A percentile compares a stretch with the other conserved stretches of the same genome.
Conservation (phyloP, 2,113 vertebrate genomes). For the Gavialis gangeticus region DNA sequence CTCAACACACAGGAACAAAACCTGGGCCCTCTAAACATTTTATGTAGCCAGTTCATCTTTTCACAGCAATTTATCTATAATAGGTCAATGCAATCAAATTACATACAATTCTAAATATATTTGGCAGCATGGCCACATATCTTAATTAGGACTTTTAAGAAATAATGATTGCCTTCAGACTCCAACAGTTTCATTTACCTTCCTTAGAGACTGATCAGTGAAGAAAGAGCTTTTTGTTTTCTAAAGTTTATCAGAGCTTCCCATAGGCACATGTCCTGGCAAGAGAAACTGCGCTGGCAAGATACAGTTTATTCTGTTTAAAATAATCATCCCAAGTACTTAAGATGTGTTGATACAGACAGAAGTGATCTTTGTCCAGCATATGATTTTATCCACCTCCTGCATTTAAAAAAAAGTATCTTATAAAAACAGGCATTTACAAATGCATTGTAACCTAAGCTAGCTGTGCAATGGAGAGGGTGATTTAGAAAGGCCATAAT, state of each 20-base stretch:
- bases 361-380: constrained; percentile 18
- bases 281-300: neutral
- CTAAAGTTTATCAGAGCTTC: constrained; percentile 78
- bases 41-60: constrained; percentile 82
- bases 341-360: neutral
- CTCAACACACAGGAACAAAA: constrained; percentile 77
- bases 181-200: constrained; percentile 75
- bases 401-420: neutral
- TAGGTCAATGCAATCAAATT: constrained; percentile 84
- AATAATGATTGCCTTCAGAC: constrained; percentile 73
- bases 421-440: constrained; percentile 31
- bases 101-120: constrained; percentile 79
- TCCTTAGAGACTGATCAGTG: constrained; percentile 76
- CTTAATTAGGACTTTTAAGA: constrained; percentile 82
- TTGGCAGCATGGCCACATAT: constrained; percentile 76
- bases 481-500: constrained; percentile 35
- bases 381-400: neutral
- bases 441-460: neutral
- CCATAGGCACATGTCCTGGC: constrained; percentile 74
- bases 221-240: constrained; percentile 76
- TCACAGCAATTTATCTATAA: constrained; percentile 81
- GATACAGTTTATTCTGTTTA: constrained; percentile 29
- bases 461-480: constrained; percentile 27
- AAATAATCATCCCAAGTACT: constrained; percentile 34
- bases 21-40: constrained; percentile 78